A percentile compares a stretch with the other conserved stretches of the same genome.
These are phyloP conservation scores for Laticauda colubrina DNA, from an alignment of 2,113 vertebrate species.

Conservation along the genomic window DNA sequence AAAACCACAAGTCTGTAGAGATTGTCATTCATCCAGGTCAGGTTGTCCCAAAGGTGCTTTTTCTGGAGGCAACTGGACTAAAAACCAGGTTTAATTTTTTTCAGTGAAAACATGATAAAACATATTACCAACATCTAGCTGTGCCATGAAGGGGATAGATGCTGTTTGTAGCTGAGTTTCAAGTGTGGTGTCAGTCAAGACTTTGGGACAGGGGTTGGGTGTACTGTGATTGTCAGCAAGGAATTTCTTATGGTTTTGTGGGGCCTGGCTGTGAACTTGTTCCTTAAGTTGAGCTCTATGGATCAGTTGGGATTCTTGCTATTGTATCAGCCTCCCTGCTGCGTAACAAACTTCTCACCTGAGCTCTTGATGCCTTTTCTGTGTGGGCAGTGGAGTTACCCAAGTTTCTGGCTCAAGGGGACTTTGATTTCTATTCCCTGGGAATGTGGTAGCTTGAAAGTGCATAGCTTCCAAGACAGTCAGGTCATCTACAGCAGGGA, in stretches of 20 bases:
- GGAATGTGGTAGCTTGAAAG: neutral
- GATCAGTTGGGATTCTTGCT: neutral
- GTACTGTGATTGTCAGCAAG: neutral
- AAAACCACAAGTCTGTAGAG: neutral
- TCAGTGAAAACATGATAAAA: neutral
- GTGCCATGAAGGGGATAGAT: neutral
- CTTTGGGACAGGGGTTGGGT: neutral
- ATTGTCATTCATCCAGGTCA: no score
- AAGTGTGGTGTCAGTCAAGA: no score
- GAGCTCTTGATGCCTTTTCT: neutral
- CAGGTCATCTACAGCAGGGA: neutral
- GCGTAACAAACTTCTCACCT: neutral
- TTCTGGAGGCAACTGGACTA: neutral
- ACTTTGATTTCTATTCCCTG: neutral
- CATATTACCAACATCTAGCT: neutral
- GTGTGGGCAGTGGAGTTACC: neutral
- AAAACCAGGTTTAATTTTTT: neutral
- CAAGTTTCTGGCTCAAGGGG: neutral
- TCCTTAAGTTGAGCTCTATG: neutral
- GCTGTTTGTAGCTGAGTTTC: neutral
- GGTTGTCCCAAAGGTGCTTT: no score
- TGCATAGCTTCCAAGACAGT: neutral
- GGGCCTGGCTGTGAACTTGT: neutral
- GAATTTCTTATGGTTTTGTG: neutral
- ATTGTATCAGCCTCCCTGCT: neutral